Base-by-base conservation (phyloP, 2,113 vertebrate species). In the Psittacara wagleri region DNA sequence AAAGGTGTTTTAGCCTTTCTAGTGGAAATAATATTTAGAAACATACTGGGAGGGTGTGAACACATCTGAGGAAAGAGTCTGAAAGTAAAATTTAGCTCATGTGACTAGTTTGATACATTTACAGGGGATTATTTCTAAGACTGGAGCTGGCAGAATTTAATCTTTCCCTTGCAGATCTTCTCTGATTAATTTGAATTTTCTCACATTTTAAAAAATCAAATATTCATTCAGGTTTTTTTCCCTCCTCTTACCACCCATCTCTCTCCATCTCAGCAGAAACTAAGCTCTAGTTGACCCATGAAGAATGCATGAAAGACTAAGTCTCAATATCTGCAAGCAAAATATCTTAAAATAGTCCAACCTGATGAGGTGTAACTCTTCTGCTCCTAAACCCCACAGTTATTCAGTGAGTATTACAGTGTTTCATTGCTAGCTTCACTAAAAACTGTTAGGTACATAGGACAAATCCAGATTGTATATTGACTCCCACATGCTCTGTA, bases 21-120 rank as follows among this genome's bases (percentile, higher is more conserved):
- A 93, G 78, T 93, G 87, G 93, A 97, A 96, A 93, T 95, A 66
- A 66, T 85, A 95, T 94, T 92, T 88, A 54, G 92, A 88, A 86
- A 80, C 90, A 77, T 62, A 91, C 44, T 1, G 1, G 69, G 89
- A 91, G 49, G 75, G 70, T 96, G 78, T 75, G 91, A 92, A 96
- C 41, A 57, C 35, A 62, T 62, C 75, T 91, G 54, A 95, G 70
- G 54, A 82, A 91, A 90, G 72, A 61, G 44, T 62, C 74, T 93
- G 78, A 75, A 83, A 83, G 78, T 83, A 86, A 97, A 90, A 95
- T 91, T 85, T 76, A 64, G 48, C 24, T 91, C 59, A 48, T 48
- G 28, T 79, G 67, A 83, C 29, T 90, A 23, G n/a, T 85, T 79
- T 87, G n/a, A 33, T 85, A 57, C 28, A 63, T 69, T 90, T 82